Evolutionary conservation across 2,797 vertebrate genomes (phyloP).

Genomic region (Mycteria americana): DNA sequence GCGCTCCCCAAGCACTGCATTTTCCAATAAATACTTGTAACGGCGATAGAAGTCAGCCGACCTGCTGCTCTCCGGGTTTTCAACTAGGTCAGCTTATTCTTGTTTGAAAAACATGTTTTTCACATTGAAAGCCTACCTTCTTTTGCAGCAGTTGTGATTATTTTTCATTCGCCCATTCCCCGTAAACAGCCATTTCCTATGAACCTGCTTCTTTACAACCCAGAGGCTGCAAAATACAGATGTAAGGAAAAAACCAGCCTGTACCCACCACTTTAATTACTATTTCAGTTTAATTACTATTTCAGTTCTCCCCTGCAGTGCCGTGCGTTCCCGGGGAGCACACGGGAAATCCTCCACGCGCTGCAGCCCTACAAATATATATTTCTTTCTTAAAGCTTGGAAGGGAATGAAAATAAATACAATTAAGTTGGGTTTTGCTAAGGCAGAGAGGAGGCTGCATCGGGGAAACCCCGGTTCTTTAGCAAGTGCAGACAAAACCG

Average conservation of each 20-base stretch:
- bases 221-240: neutral
- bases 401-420: neutral
- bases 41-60: accelerated
- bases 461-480: neutral
- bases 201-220: neutral
- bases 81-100: neutral
- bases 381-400: neutral
- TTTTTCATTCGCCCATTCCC: neutral
- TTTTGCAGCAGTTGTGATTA: neutral
- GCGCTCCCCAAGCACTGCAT: accelerated
- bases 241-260: neutral
- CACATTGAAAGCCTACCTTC: neutral
- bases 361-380: neutral
- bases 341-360: neutral
- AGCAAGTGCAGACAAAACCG: neutral
- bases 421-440: neutral
- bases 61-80: neutral
- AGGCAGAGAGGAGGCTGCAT: neutral
- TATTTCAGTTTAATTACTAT: neutral
- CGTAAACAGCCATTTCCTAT: neutral
- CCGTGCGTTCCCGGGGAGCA: neutral
- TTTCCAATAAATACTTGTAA: neutral
- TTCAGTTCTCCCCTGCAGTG: neutral
- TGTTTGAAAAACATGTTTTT: neutral
- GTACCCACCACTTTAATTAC: neutral